These are phyloP conservation scores for Piaya cayana DNA, from an alignment of 2,113 vertebrate species.

Conservation along the genomic window DNA sequence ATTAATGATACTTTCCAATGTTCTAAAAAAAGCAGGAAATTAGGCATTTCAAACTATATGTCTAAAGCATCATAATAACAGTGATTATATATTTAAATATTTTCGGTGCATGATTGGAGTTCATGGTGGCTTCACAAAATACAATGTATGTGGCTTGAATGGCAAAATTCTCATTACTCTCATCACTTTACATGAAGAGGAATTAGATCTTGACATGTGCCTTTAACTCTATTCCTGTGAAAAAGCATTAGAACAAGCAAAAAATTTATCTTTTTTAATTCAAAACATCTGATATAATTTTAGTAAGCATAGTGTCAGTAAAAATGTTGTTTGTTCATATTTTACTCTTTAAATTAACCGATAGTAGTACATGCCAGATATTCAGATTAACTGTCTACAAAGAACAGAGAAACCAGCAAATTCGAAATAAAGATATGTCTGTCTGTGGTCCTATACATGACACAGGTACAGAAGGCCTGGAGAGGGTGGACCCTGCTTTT, in stretches of 20 bases:
- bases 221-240: neutral
- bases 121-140: neutral
- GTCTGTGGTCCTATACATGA: neutral
- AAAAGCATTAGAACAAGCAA: neutral
- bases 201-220: neutral
- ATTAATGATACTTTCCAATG: slow-evolving; percentile 5
- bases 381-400: neutral
- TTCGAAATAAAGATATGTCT: neutral
- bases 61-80: neutral
- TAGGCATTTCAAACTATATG: neutral
- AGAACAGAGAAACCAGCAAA: neutral
- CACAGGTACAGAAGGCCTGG: neutral
- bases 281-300: neutral
- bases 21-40: slow-evolving; percentile 1
- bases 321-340: neutral
- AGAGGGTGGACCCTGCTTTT: neutral
- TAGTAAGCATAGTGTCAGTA: neutral
- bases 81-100: slow-evolving; percentile 4
- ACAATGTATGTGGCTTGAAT: neutral
- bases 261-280: neutral
- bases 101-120: neutral
- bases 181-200: neutral
- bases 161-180: neutral
- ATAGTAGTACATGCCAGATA: neutral
- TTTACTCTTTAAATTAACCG: neutral